A percentile compares a stretch with the other conserved stretches of the same genome.
phyloP scores from a whole-genome alignment of 2,888 invertebrate genomes.

The Scaptomyza tumidula region DNA sequence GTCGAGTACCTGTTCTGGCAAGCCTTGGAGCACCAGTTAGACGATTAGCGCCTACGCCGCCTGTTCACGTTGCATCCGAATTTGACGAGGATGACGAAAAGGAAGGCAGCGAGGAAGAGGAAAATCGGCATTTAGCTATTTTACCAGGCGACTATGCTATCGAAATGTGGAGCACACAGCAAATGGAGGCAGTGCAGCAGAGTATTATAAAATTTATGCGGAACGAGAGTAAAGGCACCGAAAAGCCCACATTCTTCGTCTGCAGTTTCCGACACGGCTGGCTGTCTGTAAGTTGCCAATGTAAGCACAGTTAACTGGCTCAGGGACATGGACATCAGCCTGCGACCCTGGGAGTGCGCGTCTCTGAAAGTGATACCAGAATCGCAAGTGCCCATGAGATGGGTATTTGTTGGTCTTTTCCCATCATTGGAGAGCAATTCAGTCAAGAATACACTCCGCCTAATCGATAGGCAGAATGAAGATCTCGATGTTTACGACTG shows the following conservation, averaged over 20 bases:
- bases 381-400: constrained; percentile 21
- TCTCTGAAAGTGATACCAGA: constrained; percentile 32
- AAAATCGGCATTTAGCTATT: constrained; percentile 23
- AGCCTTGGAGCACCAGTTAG: constrained; percentile 30
- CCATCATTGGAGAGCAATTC: constrained; percentile 20
- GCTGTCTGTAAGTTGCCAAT: constrained; percentile 28
- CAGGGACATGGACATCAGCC: constrained; percentile 28
- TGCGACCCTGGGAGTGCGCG: constrained; percentile 38
- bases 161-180: constrained; percentile 27
- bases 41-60: background rate
- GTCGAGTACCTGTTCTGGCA: constrained; percentile 16
- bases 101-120: background rate
- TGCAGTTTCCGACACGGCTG: constrained; percentile 30
- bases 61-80: background rate
- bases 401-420: constrained; percentile 30
- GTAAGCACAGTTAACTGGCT: constrained; percentile 33
- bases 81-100: background rate
- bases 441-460: constrained; percentile 25
- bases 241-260: constrained; percentile 20
- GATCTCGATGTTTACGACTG: constrained; percentile 27
- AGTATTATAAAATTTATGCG: constrained; percentile 33
- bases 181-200: constrained; percentile 30
- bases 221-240: constrained; percentile 2
- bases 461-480: constrained; percentile 27
- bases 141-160: constrained; percentile 36